Conservation (phyloP, 2,113 vertebrate genomes). For the Brachyhypopomus occidentalis region DNA sequence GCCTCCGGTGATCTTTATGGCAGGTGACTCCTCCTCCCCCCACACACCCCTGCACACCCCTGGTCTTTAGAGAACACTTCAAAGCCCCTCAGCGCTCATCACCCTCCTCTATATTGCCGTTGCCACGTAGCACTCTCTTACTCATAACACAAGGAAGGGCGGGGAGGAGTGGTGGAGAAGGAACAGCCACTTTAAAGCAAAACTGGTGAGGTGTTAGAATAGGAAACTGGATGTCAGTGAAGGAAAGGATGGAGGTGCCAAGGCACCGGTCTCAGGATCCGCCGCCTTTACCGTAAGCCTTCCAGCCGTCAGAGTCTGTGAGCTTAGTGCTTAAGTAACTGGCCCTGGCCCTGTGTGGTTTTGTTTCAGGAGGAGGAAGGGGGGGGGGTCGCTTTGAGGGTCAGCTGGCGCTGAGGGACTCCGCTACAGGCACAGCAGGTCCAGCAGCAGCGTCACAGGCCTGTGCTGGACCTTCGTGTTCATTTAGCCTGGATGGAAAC, state of each 20-base stretch:
- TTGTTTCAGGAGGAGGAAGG: conserved; percentile 15
- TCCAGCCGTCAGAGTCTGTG: conserved; percentile 37
- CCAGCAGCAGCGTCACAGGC: background rate
- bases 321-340: conserved; percentile 32
- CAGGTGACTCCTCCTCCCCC: conserved; percentile 68
- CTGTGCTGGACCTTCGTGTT: background rate
- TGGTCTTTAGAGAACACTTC: conserved; percentile 52
- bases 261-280: conserved; percentile 35
- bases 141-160: conserved; percentile 24
- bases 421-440: background rate
- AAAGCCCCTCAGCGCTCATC: conserved; percentile 46
- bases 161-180: conserved; percentile 12
- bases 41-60: background rate
- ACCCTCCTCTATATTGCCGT: conserved; percentile 31
- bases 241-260: conserved; percentile 41
- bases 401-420: conserved; percentile 35
- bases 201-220: conserved; percentile 42
- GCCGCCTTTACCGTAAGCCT: conserved; percentile 47
- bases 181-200: conserved; percentile 40
- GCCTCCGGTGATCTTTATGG: conserved; percentile 63
- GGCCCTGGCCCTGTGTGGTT: conserved; percentile 17
- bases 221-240: conserved; percentile 44
- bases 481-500: background rate
- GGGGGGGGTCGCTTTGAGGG: conserved; percentile 49
- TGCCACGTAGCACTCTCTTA: conserved; percentile 56